These are phyloP conservation scores for Cheilosia vulpina DNA, from an alignment of 2,888 invertebrate genomes.

Conservation along the genomic window DNA sequence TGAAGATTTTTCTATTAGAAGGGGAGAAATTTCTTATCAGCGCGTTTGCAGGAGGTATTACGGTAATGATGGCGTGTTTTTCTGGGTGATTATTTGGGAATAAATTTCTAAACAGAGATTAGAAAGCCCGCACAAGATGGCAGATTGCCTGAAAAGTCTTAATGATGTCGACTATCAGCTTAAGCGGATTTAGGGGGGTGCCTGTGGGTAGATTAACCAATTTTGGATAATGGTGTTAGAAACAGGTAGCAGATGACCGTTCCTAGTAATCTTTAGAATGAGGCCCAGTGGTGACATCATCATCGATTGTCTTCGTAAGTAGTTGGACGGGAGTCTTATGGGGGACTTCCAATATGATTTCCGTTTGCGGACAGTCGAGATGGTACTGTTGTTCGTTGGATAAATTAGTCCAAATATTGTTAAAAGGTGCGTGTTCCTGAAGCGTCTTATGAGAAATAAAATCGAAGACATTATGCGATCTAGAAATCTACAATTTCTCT, in stretches of 20 bases:
- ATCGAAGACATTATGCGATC: too few species aligned
- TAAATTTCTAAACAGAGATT: constrained; percentile 50
- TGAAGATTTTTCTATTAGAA: constrained; percentile 35
- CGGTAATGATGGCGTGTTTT: constrained; percentile 49
- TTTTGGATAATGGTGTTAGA: neutral
- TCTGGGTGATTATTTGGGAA: constrained; percentile 46
- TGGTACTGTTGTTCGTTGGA: too few species aligned
- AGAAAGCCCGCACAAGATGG: constrained; percentile 41
- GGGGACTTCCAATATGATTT: too few species aligned
- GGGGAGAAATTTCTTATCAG: constrained; percentile 28
- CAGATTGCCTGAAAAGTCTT: constrained; percentile 21
- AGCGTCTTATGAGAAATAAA: too few species aligned
- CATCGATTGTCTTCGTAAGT: neutral
- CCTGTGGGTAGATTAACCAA: constrained; percentile 27
- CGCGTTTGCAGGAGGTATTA: constrained; percentile 24
- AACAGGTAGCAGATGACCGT: neutral
- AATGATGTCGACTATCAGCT: constrained; percentile 10
- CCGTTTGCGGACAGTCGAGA: too few species aligned
- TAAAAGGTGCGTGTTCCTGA: too few species aligned
- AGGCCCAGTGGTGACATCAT: neutral
- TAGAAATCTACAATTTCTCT: too few species aligned
- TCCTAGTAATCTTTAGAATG: neutral
- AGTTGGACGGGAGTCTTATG: too few species aligned
- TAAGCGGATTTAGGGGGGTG: constrained; percentile 20
- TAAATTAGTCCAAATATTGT: too few species aligned